phyloP scores from a whole-genome alignment of 2,888 invertebrate species.

The Aplocera efformata region DNA sequence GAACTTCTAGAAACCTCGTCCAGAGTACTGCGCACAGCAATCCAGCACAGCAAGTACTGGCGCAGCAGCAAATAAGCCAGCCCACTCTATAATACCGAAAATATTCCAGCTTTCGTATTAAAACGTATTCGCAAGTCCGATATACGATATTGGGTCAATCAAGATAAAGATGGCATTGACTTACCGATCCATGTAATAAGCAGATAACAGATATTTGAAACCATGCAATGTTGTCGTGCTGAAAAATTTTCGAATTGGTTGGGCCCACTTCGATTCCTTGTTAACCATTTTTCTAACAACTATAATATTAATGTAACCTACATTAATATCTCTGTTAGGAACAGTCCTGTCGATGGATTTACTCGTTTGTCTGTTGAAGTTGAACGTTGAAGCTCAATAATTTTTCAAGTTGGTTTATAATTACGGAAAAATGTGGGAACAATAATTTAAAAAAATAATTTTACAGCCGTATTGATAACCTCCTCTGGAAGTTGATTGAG shows the following conservation, averaged over 20 bases:
- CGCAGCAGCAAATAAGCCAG: constrained; percentile 56
- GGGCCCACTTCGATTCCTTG: constrained; percentile 16
- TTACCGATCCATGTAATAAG: constrained; percentile 54
- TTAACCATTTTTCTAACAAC: constrained; percentile 5
- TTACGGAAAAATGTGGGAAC: too few relatives aligned
- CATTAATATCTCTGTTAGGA: too few relatives aligned
- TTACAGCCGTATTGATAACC: too few relatives aligned
- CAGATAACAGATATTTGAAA: constrained; percentile 60
- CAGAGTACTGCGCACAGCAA: constrained; percentile 60
- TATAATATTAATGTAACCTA: too few relatives aligned
- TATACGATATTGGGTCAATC: too few relatives aligned
- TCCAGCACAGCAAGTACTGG: constrained; percentile 60
- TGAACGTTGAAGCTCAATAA: too few relatives aligned
- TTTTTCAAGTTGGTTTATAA: too few relatives aligned
- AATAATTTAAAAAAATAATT: too few relatives aligned
- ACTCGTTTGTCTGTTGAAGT: too few relatives aligned
- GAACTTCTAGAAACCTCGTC: constrained; percentile 58
- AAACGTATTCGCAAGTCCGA: too few relatives aligned
- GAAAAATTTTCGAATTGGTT: constrained; percentile 44
- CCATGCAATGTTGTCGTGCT: constrained; percentile 64
- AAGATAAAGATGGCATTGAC: constrained; percentile 16
- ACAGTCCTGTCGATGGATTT: too few relatives aligned
- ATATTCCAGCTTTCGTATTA: not conserved
- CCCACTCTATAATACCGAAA: constrained; percentile 36
- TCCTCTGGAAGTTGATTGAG: too few relatives aligned